These are phyloP conservation scores for Theristicus caerulescens DNA, from an alignment of 2,113 vertebrate genomes.

Conservation along the genomic window DNA sequence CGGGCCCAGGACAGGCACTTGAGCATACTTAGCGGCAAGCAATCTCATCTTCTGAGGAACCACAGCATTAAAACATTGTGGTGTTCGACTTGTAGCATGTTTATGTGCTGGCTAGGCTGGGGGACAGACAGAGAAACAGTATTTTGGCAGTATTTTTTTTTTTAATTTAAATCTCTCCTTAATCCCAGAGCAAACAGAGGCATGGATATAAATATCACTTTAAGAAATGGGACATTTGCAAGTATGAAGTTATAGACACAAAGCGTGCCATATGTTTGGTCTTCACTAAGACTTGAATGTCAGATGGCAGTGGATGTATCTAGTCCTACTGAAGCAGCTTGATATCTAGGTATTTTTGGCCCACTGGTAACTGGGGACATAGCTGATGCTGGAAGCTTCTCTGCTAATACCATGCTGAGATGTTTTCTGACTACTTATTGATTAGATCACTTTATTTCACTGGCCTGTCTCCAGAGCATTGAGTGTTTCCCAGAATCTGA, in stretches of 20 bases:
- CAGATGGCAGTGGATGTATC: background rate
- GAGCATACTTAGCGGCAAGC: background rate
- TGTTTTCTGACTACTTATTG: background rate
- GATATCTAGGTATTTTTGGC: background rate
- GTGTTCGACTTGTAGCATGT: background rate
- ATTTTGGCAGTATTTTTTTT: background rate
- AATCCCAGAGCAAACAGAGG: background rate
- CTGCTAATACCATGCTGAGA: background rate
- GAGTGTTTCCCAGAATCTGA: background rate
- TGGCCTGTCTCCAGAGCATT: background rate
- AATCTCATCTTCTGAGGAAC: background rate
- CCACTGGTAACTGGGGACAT: background rate
- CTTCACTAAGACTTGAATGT: background rate
- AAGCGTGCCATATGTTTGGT: background rate
- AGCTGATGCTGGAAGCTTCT: background rate
- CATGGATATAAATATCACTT: background rate
- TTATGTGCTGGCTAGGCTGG: background rate
- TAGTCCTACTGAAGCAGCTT: background rate
- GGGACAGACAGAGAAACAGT: background rate
- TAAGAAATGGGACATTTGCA: background rate
- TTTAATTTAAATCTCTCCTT: background rate
- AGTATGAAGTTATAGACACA: background rate
- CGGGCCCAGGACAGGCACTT: background rate
- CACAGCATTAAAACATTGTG: background rate
- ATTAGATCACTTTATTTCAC: constrained; percentile 8